Base-by-base conservation (phyloP, 2,797 vertebrate species). In the Girardinus metallicus region DNA sequence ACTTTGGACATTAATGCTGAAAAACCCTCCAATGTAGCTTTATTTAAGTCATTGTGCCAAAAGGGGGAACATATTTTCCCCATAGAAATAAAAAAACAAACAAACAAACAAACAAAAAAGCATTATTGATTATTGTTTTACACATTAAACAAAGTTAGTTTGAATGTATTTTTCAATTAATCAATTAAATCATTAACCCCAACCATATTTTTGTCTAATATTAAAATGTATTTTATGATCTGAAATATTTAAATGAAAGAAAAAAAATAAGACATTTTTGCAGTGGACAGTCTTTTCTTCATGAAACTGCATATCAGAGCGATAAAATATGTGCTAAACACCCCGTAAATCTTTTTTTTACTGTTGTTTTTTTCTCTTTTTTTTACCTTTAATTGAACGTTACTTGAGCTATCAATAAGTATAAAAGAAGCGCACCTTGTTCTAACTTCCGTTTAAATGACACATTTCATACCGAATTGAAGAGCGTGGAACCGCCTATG, bases 401-500 rank as follows among this genome's bases (percentile, higher is more conserved):
- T 12, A 34, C 47, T 53, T 15, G 70, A 36, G 26, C 34, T 53
- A 2, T 39, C 3, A 21, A 0, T 0, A 0, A 7, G 1, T 0
- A 0, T 2, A 85, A 94, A 94, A 84, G 4, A 88, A 94, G 83
- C 90, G 82, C 80, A 89, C 84, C 80, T 39, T 0, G 80, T 6
- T 68, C 21, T 53, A 64, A 79, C 80, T 78, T 34, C 7, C 74
- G 36, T 75, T 73, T 73, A 83, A 93, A 74, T 53, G 92, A 94
- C 88, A 82, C 74, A 31, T 62, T 12, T 7, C 72, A 16, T 5
- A 5, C 51, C 94, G 94, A 95, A 95, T 95, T 15, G 73, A 29
- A 84, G 68, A 8, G 31, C 1, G 47, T 12, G 60, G 82, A 74
- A 83, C 81, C 75, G 68, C 51, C 74, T 75, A 78, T 49, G 46